Percentiles rank a stretch among this genome's conserved stretches.
Evolutionary conservation across 2,888 invertebrate species (phyloP).

Genomic region (Cheilosia scutellata): DNA sequence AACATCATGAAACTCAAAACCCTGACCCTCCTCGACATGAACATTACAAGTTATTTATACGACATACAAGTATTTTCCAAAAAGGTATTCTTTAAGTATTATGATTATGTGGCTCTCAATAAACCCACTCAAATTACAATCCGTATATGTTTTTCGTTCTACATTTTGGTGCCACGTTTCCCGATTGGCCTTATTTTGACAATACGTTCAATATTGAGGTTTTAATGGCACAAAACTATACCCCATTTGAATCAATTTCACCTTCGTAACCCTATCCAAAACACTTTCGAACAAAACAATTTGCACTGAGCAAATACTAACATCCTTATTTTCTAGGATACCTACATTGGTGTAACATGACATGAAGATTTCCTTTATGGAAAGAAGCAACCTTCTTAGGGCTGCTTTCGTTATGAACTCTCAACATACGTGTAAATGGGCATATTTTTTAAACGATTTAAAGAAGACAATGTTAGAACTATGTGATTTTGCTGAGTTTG

Average conservation of each 20-base stretch:
- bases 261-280: conserved; percentile 30
- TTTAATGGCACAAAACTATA: conserved; percentile 13
- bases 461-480: neutral
- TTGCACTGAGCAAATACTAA: conserved; percentile 23
- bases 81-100: no score
- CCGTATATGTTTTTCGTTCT: neutral
- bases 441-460: neutral
- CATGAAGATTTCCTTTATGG: conserved; percentile 2
- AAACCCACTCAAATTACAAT: neutral
- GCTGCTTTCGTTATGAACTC: neutral
- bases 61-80: no score
- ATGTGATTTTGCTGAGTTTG: neutral
- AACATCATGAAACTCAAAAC: no score
- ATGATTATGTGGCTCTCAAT: conserved; percentile 1
- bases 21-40: no score
- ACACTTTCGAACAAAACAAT: conserved; percentile 47
- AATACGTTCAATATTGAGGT: conserved; percentile 19
- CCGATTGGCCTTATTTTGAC: conserved; percentile 18
- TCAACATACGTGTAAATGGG: neutral
- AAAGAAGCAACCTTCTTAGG: neutral
- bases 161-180: neutral
- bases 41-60: no score
- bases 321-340: conserved; percentile 28
- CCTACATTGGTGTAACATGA: neutral
- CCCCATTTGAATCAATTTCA: conserved; percentile 31